A percentile compares a stretch with the other conserved stretches of the same genome.
These are phyloP conservation scores for Amphipoea lucens DNA, from an alignment of 2,888 invertebrate genomes.

Conservation along the genomic window DNA sequence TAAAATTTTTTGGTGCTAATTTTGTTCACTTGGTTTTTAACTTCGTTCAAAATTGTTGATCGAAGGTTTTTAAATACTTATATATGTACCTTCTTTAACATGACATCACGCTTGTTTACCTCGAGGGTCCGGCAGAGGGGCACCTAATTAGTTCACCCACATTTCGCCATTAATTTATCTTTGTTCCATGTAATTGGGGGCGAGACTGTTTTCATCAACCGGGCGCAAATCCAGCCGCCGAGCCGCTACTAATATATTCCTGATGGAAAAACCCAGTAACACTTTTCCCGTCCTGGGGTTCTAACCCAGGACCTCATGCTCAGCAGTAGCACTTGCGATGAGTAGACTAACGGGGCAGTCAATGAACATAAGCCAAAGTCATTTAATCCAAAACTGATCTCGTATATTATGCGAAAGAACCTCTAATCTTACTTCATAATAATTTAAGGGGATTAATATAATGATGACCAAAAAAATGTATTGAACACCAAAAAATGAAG, in stretches of 20 bases:
- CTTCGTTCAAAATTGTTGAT: no score
- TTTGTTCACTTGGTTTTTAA: not conserved
- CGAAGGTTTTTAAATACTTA: not conserved
- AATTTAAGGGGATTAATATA: no score
- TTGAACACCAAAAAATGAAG: no score
- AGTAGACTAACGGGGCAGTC: not conserved
- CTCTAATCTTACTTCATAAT: no score
- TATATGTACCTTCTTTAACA: not conserved
- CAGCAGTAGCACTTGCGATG: not conserved
- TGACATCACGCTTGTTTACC: not conserved
- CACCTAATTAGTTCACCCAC: not conserved
- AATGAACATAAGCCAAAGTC: not conserved
- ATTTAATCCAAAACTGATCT: not conserved
- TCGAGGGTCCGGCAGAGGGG: no score
- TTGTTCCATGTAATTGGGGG: not conserved
- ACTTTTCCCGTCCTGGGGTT: not conserved
- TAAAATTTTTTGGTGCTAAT: not conserved
- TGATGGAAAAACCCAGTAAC: not conserved
- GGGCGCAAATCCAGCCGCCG: no score
- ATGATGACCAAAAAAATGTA: no score
- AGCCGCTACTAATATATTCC: not conserved
- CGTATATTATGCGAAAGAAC: no score
- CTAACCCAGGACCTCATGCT: not conserved
- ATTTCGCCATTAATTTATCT: not conserved
- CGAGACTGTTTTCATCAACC: not conserved